Evolutionary conservation across 2,888 invertebrate genomes (phyloP).

Genomic region (Drosophila anomalata): DNA sequence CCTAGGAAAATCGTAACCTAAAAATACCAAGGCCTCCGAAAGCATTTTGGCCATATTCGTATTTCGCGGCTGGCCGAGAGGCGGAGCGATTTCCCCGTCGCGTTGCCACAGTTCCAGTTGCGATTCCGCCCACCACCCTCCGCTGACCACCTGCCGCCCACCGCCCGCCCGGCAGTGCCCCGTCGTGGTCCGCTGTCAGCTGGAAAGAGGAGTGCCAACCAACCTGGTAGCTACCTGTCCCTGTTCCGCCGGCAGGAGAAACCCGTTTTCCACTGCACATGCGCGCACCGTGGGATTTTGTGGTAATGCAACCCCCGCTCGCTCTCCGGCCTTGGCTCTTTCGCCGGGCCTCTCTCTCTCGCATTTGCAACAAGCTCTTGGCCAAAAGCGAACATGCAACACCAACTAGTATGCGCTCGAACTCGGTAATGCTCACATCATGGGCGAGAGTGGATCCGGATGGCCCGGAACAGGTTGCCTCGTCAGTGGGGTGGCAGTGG

Average conservation of each 20-base stretch:
- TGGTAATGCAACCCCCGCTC: constrained; percentile 54
- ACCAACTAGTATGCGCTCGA: constrained; percentile 84
- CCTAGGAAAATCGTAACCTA: constrained; percentile 62
- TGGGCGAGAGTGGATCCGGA: constrained; percentile 79
- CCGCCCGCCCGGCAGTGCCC: no score
- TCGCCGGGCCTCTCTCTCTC: constrained; percentile 17
- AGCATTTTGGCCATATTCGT: constrained; percentile 34
- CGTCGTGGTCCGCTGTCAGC: constrained; percentile 30
- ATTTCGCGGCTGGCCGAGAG: constrained; percentile 37
- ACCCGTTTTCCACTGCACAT: constrained; percentile 71
- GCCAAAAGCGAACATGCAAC: constrained; percentile 71
- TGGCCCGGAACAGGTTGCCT: constrained; percentile 51
- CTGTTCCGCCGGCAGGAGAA: constrained; percentile 49
- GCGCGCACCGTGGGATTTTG: constrained; percentile 52
- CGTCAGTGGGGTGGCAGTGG: constrained; percentile 15
- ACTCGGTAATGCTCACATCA: constrained; percentile 83
- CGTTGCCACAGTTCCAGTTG: constrained; percentile 48
- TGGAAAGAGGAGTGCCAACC: constrained; percentile 57
- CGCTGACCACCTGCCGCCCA: constrained; percentile 13
- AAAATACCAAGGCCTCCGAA: constrained; percentile 53
- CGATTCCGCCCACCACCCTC: constrained; percentile 28
- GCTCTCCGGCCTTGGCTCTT: constrained; percentile 36
- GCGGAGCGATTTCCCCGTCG: constrained; percentile 70
- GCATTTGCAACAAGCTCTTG: constrained; percentile 45
- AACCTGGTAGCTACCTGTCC: constrained; percentile 34